phyloP scores from a whole-genome alignment of 2,888 invertebrate genomes.

The Branchipolynoe longqiensis region DNA sequence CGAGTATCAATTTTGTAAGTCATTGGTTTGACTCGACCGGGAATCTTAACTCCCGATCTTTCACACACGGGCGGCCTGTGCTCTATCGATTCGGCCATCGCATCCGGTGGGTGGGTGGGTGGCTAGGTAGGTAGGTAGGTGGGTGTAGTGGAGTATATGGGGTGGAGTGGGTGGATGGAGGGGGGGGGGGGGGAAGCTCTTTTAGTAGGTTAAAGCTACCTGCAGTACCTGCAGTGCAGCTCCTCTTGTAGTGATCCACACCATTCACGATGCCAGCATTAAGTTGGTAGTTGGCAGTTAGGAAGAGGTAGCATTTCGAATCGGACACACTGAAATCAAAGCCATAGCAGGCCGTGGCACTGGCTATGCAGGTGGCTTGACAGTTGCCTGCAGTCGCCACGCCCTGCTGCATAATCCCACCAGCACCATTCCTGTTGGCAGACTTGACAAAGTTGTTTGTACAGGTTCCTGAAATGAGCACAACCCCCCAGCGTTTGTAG shows the following conservation, averaged over 20 bases:
- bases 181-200: no score
- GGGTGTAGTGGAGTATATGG: no score
- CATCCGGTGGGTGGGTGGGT: no score
- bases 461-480: neutral
- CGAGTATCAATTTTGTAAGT: no score
- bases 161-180: no score
- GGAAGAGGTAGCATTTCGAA: neutral
- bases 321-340: neutral
- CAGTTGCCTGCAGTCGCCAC: neutral
- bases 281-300: neutral
- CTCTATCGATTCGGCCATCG: no score
- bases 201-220: no score
- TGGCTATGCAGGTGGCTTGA: neutral
- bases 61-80: no score
- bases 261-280: neutral
- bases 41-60: no score
- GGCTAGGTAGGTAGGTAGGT: no score
- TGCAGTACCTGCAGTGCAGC: neutral
- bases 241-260: neutral
- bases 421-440: neutral
- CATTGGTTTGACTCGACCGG: no score
- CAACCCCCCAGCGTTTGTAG: no score
- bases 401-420: neutral
- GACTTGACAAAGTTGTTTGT: neutral
- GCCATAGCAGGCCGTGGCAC: neutral